phyloP scores from a whole-genome alignment of 35 echinoderm and acorn worm species.

The Nesometra sesokonis region DNA sequence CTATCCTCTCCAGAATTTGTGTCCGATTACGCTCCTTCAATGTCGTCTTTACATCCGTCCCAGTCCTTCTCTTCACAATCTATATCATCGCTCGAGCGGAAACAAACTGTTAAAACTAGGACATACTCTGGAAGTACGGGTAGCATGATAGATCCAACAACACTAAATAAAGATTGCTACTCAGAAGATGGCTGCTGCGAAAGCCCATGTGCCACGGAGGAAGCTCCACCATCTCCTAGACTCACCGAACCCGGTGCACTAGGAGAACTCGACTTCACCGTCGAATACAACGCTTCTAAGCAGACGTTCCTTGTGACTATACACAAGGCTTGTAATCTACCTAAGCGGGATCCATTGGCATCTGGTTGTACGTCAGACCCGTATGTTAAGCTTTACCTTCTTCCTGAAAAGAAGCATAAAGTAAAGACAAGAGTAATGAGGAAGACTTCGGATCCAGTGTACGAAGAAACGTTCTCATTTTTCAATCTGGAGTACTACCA shows the following conservation, averaged over 20 bases:
- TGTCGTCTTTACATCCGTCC: conserved; percentile 33
- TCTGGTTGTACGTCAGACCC: conserved; percentile 70
- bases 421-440: conserved; percentile 91
- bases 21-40: neutral
- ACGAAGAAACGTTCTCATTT: conserved; percentile 99
- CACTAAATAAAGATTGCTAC: conserved; percentile 76
- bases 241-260: conserved; percentile 34
- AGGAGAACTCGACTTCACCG: conserved; percentile 71
- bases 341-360: conserved; percentile 61
- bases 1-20: neutral
- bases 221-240: conserved; percentile 29
- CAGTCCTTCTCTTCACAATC: conserved; percentile 57
- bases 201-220: conserved; percentile 39
- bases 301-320: conserved; percentile 89
- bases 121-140: conserved; percentile 56
- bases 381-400: conserved; percentile 91
- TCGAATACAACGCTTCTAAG: conserved; percentile 80
- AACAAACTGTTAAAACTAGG: conserved; percentile 46
- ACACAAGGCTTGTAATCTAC: conserved; percentile 69
- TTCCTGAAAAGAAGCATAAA: conserved; percentile 99
- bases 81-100: conserved; percentile 60
- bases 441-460: conserved; percentile 87
- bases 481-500: conserved; percentile 95
- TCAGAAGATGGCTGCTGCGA: conserved; percentile 67
- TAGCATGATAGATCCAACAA: conserved; percentile 52